Evolutionary conservation across 2,888 invertebrate species (phyloP).

Genomic region (Endotricha flammealis): DNA sequence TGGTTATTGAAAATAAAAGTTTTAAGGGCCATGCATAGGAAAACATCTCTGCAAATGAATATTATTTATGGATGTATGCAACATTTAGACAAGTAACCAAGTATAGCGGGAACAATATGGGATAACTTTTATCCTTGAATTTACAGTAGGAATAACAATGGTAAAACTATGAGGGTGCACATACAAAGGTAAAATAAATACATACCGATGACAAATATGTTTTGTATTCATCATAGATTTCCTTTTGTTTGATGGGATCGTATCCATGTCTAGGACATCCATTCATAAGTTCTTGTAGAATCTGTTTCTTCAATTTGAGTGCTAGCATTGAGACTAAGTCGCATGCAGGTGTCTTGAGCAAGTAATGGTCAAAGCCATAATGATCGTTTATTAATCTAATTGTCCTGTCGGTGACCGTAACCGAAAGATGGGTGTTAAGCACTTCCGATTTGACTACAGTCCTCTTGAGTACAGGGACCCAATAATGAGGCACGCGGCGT

Average conservation of each 20-base stretch:
- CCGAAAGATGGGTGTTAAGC: slow-evolving; percentile 88
- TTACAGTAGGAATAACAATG: too few relatives aligned
- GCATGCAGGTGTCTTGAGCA: slow-evolving; percentile 94
- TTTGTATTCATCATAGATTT: slow-evolving; percentile 87
- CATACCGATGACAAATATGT: slow-evolving; percentile 90
- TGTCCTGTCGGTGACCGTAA: slow-evolving; percentile 90
- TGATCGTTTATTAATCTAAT: slow-evolving; percentile 91
- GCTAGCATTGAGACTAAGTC: slow-evolving; percentile 93
- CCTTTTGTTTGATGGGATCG: slow-evolving; percentile 81
- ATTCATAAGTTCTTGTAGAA: slow-evolving; percentile 84
- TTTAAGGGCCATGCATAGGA: too few relatives aligned
- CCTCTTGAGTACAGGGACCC: slow-evolving; percentile 89
- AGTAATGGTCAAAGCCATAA: slow-evolving; percentile 96
- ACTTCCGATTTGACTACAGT: slow-evolving; percentile 94
- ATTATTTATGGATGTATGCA: too few relatives aligned
- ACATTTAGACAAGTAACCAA: too few relatives aligned
- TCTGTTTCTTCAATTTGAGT: slow-evolving; percentile 89
- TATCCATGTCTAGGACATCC: slow-evolving; percentile 83
- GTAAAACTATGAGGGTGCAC: too few relatives aligned
- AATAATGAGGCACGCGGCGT: slow-evolving; percentile 88
- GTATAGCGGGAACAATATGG: too few relatives aligned
- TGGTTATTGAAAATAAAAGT: too few relatives aligned
- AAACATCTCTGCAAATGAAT: too few relatives aligned
- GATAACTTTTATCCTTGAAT: too few relatives aligned
- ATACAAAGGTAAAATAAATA: slow-evolving; percentile 22